Base-by-base conservation (phyloP, 2,888 invertebrate genomes). In the Anthrax anthrax region DNA sequence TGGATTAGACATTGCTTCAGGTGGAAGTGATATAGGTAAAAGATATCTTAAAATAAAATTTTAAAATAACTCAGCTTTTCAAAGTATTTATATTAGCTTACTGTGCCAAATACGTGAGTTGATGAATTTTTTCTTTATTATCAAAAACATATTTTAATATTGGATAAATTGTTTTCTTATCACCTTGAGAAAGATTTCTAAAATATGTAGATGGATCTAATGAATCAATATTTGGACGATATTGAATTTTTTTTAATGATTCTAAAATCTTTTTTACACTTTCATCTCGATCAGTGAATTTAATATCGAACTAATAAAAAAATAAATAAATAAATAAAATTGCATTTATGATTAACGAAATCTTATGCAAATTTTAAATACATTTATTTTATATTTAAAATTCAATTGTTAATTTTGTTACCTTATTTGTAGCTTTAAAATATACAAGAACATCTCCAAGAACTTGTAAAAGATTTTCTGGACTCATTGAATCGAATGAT, bases 31-130 rank as follows among this genome's bases (percentile, higher is more conserved):
- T 3, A 87, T 73, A 16, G 73, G 60, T 56, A 72, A 70, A 48
- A 74, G 57, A 57, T 71, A 73, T 52, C 73, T 73, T 14, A 32
- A 41, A 42, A 27, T 23, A 32, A 3, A 27, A 29, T 14, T 12
- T 4, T 18, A 37, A 1, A n/a, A n/a, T n/a, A n/a, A n/a, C n/a
- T n/a, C n/a, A n/a, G n/a, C n/a, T n/a, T 14, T 4, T 12, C 3
- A 34, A 34, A 34, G 13, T 34, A 34, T 34, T 14, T 34, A 34
- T 14, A 34, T 34, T 34, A 32, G 60, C 62, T 53, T 63, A 81
- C 71, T 73, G 78, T n/a, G 89, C 84, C 44, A 91, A 73, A 68
- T 92, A 92, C 0, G 87, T 86, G 44, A 90, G 73, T 57, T 87
- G 86, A 60, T 80, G 80, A 27, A 86, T 77, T 53, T 84, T 79